Evolutionary conservation across 2,797 vertebrate species (phyloP).

Genomic region (Pseudopleuronectes americanus): DNA sequence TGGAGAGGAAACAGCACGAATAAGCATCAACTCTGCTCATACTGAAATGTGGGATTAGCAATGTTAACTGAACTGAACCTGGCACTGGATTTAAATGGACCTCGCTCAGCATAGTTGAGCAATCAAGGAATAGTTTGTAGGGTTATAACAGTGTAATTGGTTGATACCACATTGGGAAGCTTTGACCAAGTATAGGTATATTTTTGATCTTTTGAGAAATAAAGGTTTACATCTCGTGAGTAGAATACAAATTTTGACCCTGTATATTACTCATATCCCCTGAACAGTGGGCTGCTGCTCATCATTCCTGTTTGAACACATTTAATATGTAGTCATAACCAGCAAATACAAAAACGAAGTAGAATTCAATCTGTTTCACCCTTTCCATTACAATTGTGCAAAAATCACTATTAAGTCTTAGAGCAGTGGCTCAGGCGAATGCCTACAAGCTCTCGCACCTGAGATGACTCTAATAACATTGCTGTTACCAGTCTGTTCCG

Average conservation of each 20-base stretch:
- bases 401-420: not conserved
- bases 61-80: constrained; percentile 23
- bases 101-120: not conserved
- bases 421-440: not conserved
- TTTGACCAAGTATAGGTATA: too few relatives aligned
- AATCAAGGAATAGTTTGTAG: not conserved
- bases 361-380: constrained; percentile 10
- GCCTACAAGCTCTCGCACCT: not conserved
- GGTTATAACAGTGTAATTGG: too few relatives aligned
- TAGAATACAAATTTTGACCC: too few relatives aligned
- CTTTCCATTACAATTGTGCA: constrained; percentile 2
- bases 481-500: not conserved
- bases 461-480: not conserved
- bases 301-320: too few relatives aligned
- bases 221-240: too few relatives aligned
- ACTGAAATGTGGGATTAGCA: constrained; percentile 43
- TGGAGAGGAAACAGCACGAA: constrained; percentile 47
- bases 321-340: not conserved
- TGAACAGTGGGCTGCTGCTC: too few relatives aligned
- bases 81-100: constrained; percentile 8
- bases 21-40: constrained; percentile 38
- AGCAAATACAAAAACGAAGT: not conserved
- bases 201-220: too few relatives aligned
- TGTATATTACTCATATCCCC: too few relatives aligned
- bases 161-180: too few relatives aligned